phyloP scores from a whole-genome alignment of 2,888 invertebrate genomes.

The Euproctis similis region DNA sequence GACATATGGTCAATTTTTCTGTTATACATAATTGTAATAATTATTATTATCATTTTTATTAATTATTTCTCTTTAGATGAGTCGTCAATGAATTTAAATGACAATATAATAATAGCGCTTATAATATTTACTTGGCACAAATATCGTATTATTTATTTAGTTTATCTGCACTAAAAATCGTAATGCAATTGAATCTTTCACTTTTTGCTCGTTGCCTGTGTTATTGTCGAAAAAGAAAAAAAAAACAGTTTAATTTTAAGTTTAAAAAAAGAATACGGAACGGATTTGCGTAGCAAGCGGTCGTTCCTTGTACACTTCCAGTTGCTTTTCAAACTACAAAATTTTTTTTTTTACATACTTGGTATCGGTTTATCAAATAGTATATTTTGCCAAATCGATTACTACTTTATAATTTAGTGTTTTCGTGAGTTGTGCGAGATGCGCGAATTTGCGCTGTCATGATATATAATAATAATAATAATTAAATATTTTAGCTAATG shows the following conservation, averaged over 20 bases:
- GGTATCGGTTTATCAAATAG: constrained; percentile 19
- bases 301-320: constrained; percentile 22
- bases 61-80: constrained; percentile 11
- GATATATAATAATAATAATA: constrained; percentile 36
- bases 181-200: constrained; percentile 8
- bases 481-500: constrained; percentile 36
- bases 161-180: constrained; percentile 14
- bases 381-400: constrained; percentile 34
- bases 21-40: constrained; percentile 21
- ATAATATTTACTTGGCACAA: constrained; percentile 29
- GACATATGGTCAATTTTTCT: constrained; percentile 27
- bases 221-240: constrained; percentile 9
- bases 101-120: constrained; percentile 9
- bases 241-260: constrained; percentile 7
- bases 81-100: constrained; percentile 9
- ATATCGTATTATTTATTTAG: constrained; percentile 23
- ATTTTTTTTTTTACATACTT: constrained; percentile 15
- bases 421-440: constrained; percentile 36
- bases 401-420: constrained; percentile 30
- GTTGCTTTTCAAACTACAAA: constrained; percentile 20
- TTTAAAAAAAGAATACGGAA: constrained; percentile 9
- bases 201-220: constrained; percentile 12
- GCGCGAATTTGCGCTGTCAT: constrained; percentile 37
- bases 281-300: constrained; percentile 11
- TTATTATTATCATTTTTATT: constrained; percentile 14